Conservation (phyloP, 2,888 invertebrate genomes). For the Trichogramma evanescens region DNA sequence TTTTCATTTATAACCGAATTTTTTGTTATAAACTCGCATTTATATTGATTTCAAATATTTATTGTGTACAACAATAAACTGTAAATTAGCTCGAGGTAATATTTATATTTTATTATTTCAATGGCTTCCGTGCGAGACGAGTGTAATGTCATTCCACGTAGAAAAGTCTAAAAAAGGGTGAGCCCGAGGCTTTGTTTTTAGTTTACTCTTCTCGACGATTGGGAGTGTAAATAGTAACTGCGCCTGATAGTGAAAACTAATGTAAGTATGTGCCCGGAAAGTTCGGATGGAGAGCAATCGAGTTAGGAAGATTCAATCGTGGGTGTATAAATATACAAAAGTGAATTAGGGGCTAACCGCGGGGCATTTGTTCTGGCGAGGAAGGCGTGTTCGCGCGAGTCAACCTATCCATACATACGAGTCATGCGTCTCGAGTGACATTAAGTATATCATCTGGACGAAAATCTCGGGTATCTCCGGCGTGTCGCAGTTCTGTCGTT, state of each 20-base stretch:
- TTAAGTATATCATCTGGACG: too few relatives aligned
- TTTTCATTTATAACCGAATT: background rate
- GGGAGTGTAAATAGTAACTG: constrained; percentile 5
- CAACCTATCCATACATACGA: too few relatives aligned
- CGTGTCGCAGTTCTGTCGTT: too few relatives aligned
- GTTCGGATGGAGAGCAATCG: constrained; percentile 29
- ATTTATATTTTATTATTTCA: too few relatives aligned
- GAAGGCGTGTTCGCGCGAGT: constrained; percentile 22
- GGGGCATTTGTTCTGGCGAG: too few relatives aligned
- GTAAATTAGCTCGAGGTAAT: too few relatives aligned
- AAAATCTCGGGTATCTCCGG: too few relatives aligned
- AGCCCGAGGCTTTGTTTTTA: background rate
- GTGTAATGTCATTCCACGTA: constrained; percentile 2
- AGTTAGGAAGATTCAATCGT: constrained; percentile 42
- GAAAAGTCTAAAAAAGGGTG: background rate
- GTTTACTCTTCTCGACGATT: background rate
- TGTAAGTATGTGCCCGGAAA: too few relatives aligned
- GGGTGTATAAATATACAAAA: constrained; percentile 33
- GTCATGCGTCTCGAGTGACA: too few relatives aligned
- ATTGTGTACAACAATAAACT: too few relatives aligned
- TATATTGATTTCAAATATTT: too few relatives aligned
- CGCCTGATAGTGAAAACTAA: background rate
- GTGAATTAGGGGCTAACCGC: too few relatives aligned
- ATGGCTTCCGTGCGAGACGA: background rate
- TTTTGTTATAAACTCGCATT: background rate